These are phyloP conservation scores for Nerophis ophidion DNA, from an alignment of 2,113 vertebrate genomes.

Conservation along the genomic window DNA sequence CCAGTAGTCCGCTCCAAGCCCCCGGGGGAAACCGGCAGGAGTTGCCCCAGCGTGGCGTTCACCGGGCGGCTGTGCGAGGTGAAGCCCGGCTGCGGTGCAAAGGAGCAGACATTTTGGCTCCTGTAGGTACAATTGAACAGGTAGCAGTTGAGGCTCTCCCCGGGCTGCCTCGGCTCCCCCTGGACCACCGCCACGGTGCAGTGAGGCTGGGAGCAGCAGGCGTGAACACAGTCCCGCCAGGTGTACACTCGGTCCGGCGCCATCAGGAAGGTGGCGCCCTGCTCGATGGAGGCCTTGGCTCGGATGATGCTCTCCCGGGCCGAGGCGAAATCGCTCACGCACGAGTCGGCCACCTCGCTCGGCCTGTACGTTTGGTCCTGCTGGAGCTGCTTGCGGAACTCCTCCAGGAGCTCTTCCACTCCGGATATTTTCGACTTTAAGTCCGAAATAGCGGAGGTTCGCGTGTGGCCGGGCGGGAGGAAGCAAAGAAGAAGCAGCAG, in stretches of 20 bases:
- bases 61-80: conserved; percentile 73
- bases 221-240: conserved; percentile 82
- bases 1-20: not conserved
- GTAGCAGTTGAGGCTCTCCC: conserved; percentile 75
- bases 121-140: conserved; percentile 86
- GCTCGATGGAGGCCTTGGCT: conserved; percentile 83
- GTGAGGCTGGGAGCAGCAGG: conserved; percentile 82
- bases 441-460: conserved; percentile 64
- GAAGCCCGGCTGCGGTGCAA: conserved; percentile 82
- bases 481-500: conserved; percentile 15
- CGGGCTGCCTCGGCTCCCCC: conserved; percentile 58
- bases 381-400: conserved; percentile 85
- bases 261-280: conserved; percentile 82
- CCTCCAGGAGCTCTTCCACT: conserved; percentile 83
- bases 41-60: conserved; percentile 48
- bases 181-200: conserved; percentile 86
- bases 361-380: conserved; percentile 65
- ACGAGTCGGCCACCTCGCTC: conserved; percentile 49
- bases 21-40: conserved; percentile 12
- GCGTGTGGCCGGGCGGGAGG: not conserved
- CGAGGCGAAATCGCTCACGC: conserved; percentile 57
- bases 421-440: conserved; percentile 76
- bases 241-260: conserved; percentile 74
- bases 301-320: conserved; percentile 83
- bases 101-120: conserved; percentile 78